Evolutionary conservation across 1,140 invertebrate genomes (phyloP).

Genomic region (Drosophila ogumai): DNA sequence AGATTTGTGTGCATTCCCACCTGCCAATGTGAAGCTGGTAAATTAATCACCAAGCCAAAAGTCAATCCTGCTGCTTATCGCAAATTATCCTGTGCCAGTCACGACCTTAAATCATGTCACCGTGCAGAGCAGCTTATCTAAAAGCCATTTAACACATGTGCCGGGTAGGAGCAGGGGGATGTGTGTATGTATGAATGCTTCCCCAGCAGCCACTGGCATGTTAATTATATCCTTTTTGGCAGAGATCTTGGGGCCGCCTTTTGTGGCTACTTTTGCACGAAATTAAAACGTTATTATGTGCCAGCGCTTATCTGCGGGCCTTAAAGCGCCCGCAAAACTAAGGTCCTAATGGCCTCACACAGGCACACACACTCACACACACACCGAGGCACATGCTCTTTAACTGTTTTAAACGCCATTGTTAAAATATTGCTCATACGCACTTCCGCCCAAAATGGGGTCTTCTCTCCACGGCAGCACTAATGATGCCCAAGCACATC

Average conservation of each 20-base stretch:
- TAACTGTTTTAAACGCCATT: conserved; percentile 84
- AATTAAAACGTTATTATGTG: conserved; percentile 76
- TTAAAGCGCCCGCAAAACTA: conserved; percentile 71
- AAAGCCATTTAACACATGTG: conserved; percentile 46
- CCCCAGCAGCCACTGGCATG: conserved; percentile 28
- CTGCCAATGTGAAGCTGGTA: neutral
- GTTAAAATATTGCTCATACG: conserved; percentile 84
- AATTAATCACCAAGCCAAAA: conserved; percentile 29
- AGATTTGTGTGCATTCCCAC: neutral
- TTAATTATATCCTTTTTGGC: conserved; percentile 76
- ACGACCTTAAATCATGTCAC: conserved; percentile 56
- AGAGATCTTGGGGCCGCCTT: conserved; percentile 46
- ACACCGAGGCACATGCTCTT: conserved; percentile 58
- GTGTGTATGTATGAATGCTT: neutral
- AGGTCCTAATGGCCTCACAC: conserved; percentile 69
- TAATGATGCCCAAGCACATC: conserved; percentile 75
- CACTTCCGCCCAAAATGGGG: conserved; percentile 80
- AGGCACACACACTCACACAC: conserved; percentile 23
- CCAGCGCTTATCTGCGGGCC: conserved; percentile 61
- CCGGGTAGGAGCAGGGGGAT: neutral
- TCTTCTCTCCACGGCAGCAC: conserved; percentile 72
- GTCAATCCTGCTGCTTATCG: conserved; percentile 36
- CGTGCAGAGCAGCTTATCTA: conserved; percentile 39
- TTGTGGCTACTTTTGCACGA: conserved; percentile 67
- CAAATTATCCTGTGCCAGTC: conserved; percentile 45